A percentile compares a stretch with the other conserved stretches of the same genome.
Evolutionary conservation across 2,888 invertebrate species (phyloP).

Genomic region (Coelinius sp.): DNA sequence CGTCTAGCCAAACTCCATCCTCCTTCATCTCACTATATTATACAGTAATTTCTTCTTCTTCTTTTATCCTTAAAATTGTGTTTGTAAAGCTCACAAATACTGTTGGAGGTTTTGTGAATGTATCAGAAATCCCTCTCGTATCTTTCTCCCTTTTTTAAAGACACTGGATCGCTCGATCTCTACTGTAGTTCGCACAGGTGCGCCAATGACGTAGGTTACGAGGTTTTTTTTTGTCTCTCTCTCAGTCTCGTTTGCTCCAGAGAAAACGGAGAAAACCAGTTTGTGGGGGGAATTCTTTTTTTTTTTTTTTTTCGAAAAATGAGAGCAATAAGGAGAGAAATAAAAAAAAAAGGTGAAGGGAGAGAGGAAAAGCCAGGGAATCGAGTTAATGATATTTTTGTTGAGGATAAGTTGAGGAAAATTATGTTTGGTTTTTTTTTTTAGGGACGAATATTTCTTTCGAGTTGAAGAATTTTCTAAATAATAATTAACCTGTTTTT

Average conservation of each 20-base stretch:
- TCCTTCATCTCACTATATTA: conserved; percentile 4
- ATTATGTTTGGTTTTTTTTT: neutral
- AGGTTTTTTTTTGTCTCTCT: conserved; percentile 62
- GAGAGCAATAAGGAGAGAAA: neutral
- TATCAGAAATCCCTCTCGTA: conserved; percentile 27
- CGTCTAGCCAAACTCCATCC: conserved; percentile 52
- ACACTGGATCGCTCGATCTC: conserved; percentile 66
- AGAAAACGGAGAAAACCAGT: conserved; percentile 25
- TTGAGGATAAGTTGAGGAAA: neutral
- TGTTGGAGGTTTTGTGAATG: conserved; percentile 18
- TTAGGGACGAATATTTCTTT: too few species aligned
- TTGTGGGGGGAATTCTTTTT: too few species aligned
- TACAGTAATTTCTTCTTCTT: conserved; percentile 31
- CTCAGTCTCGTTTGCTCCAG: conserved; percentile 52
- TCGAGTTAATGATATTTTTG: neutral
- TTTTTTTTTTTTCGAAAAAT: conserved; percentile 43
- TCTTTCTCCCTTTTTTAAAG: conserved; percentile 31
- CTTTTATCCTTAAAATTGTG: conserved; percentile 38
- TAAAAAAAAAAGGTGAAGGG: neutral
- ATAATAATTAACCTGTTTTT: too few species aligned
- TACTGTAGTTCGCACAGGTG: conserved; percentile 50
- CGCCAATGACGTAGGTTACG: conserved; percentile 47
- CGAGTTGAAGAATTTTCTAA: too few species aligned
- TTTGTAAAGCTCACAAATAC: neutral
- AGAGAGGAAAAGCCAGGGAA: neutral